Evolutionary conservation across 2,888 invertebrate species (phyloP).

Genomic region (Plagodis pulveraria): DNA sequence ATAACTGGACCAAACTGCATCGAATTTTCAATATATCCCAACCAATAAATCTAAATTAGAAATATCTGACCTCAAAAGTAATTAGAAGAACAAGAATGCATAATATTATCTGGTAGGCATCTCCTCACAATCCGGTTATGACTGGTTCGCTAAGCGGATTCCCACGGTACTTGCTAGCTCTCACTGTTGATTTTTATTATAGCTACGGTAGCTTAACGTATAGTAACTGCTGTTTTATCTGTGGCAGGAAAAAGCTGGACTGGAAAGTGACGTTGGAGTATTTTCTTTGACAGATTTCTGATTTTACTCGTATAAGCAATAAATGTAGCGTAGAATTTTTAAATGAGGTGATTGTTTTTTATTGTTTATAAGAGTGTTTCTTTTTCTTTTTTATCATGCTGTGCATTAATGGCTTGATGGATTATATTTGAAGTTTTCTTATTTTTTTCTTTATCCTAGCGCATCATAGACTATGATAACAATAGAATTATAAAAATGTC

Average conservation of each 20-base stretch:
- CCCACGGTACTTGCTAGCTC: slow-evolving; percentile 42
- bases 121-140: slow-evolving; percentile 36
- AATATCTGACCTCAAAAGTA: slow-evolving; percentile 40
- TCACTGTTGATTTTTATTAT: slow-evolving; percentile 37
- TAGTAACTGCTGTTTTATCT: slow-evolving; percentile 13
- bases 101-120: slow-evolving; percentile 37
- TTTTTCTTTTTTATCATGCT: too few relatives aligned
- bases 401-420: too few relatives aligned
- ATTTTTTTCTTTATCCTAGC: too few relatives aligned
- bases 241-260: slow-evolving; percentile 21
- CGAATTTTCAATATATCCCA: slow-evolving; percentile 34
- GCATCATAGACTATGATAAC: too few relatives aligned
- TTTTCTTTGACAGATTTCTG: slow-evolving; percentile 19
- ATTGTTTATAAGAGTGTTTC: too few relatives aligned
- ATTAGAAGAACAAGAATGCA: slow-evolving; percentile 42
- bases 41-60: slow-evolving; percentile 32
- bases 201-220: slow-evolving; percentile 8
- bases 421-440: too few relatives aligned
- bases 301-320: slow-evolving; percentile 5
- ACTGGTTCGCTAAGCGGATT: slow-evolving; percentile 36
- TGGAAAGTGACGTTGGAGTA: slow-evolving; percentile 32
- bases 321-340: background rate
- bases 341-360: background rate
- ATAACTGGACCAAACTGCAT: slow-evolving; percentile 26
- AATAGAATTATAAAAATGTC: too few relatives aligned